Evolutionary conservation across 2,113 vertebrate species (phyloP).

Genomic region (Phocoena phocoena): DNA sequence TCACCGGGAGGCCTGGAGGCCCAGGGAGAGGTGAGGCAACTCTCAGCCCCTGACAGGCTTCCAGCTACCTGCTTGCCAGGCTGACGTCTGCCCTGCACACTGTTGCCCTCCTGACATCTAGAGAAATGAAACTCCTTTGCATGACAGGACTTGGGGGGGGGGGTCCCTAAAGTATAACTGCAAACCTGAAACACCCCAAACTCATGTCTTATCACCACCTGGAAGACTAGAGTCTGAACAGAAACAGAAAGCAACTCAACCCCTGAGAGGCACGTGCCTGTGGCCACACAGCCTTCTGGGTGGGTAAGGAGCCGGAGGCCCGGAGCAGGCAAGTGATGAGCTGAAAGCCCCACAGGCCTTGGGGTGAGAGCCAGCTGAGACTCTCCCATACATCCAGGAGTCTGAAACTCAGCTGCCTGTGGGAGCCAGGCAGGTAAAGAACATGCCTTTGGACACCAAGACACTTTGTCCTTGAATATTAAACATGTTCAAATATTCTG

Average conservation of each 20-base stretch:
- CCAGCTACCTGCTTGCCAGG: not conserved
- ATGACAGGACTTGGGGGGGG: conserved; percentile 38
- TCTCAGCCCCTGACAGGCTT: not conserved
- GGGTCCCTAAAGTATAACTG: not conserved
- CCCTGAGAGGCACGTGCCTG: not conserved
- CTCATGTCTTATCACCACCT: not conserved
- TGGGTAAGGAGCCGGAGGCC: not conserved
- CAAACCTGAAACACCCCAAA: not conserved
- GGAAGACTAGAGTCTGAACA: not conserved
- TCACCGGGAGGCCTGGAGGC: not conserved
- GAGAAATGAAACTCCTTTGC: conserved; percentile 62
- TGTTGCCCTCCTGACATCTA: not conserved
- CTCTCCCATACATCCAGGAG: accelerated
- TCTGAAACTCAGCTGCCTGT: not conserved
- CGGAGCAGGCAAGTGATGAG: not conserved
- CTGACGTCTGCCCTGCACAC: not conserved
- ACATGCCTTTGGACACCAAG: not conserved
- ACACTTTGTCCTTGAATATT: not conserved
- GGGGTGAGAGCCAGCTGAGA: not conserved
- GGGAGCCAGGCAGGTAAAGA: not conserved
- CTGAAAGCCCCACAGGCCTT: not conserved
- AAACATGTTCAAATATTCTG: not conserved
- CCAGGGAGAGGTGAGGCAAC: not conserved
- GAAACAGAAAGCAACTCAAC: conserved; percentile 26
- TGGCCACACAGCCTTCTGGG: not conserved